Percentiles rank a stretch among this genome's conserved stretches.
phyloP scores from a whole-genome alignment of 2,113 vertebrate genomes.

The Taxidea taxus region DNA sequence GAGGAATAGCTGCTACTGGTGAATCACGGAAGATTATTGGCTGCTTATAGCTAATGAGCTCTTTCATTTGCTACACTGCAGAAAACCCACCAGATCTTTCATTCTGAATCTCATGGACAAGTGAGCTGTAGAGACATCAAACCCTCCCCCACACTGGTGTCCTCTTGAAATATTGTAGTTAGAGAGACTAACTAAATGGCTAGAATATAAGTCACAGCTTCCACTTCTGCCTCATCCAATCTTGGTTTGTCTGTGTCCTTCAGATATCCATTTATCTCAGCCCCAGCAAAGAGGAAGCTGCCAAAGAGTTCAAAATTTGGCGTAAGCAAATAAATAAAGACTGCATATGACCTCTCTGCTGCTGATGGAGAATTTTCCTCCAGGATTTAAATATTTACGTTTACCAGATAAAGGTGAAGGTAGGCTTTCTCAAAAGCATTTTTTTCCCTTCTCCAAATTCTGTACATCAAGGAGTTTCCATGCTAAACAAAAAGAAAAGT shows the following conservation, averaged over 20 bases:
- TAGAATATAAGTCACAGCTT: not conserved
- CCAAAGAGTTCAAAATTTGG: not conserved
- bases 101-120: not conserved
- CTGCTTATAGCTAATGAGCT: conserved; percentile 62
- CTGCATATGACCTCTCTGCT: not conserved
- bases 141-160: no score
- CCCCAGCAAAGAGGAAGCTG: not conserved
- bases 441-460: not conserved
- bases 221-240: not conserved
- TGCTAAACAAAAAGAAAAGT: not conserved
- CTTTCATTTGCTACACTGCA: conserved; percentile 52
- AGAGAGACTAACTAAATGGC: not conserved
- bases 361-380: not conserved
- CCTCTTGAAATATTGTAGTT: not conserved
- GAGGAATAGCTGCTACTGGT: conserved; percentile 27
- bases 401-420: not conserved
- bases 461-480: not conserved
- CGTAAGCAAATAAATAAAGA: not conserved
- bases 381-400: conserved; percentile 9
- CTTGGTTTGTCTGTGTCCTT: not conserved
- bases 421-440: not conserved
- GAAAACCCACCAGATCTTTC: conserved; percentile 30
- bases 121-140: not conserved
- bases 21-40: conserved; percentile 51
- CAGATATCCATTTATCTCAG: not conserved